A percentile compares a stretch with the other conserved stretches of the same genome.
These are phyloP conservation scores for Rhea pennata DNA, from an alignment of 2,113 vertebrate genomes.

Conservation along the genomic window DNA sequence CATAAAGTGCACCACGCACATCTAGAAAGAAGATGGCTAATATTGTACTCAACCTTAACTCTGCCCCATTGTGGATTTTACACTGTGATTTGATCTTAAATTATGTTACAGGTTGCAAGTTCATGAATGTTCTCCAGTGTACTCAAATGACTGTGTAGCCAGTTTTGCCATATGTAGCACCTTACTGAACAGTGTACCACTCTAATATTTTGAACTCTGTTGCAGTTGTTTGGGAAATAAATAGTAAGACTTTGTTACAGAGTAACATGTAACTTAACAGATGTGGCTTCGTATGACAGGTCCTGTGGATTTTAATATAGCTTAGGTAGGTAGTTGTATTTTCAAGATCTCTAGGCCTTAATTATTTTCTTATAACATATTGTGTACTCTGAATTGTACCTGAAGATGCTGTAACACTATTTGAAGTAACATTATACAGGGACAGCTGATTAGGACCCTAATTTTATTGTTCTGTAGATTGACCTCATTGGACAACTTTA, in stretches of 20 bases:
- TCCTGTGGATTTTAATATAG: fast-evolving
- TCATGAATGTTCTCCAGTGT: neutral
- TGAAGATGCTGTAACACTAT: neutral
- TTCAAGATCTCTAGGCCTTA: neutral
- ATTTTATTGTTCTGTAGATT: neutral
- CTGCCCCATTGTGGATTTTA: neutral
- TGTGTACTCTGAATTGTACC: fast-evolving
- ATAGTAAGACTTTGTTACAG: neutral
- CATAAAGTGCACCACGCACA: fast-evolving
- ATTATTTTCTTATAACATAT: neutral
- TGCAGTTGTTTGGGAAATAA: neutral
- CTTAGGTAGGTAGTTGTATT: neutral
- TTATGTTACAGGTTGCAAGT: neutral
- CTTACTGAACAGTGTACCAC: neutral
- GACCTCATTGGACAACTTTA: neutral
- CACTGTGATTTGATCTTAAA: fast-evolving
- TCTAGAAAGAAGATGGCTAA: neutral
- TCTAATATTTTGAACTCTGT: neutral
- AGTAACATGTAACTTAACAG: neutral
- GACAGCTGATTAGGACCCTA: neutral
- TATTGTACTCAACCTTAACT: neutral
- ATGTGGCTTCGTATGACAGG: neutral
- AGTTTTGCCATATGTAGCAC: neutral
- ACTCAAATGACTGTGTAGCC: neutral
- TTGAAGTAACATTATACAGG: neutral